A percentile compares a stretch with the other conserved stretches of the same genome.
Conservation (phyloP, 2,113 vertebrate species). For the Seriola quinqueradiata region DNA sequence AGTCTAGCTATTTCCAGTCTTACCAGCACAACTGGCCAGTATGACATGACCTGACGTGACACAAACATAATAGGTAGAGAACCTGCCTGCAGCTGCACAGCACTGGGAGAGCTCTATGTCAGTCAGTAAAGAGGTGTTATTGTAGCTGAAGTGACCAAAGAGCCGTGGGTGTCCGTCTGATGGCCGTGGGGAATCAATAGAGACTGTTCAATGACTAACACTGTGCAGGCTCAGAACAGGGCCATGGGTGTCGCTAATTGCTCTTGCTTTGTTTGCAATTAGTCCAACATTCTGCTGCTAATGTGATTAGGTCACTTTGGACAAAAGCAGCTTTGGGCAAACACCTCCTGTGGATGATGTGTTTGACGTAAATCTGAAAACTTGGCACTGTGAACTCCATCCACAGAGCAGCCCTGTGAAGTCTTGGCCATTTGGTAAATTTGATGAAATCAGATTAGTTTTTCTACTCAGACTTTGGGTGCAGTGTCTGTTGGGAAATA, state of each 20-base stretch:
- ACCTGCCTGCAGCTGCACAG: conserved; percentile 30
- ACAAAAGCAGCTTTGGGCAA: conserved; percentile 47
- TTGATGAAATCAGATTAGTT: neutral
- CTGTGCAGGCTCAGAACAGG: conserved; percentile 35
- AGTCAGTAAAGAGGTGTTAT: conserved; percentile 51
- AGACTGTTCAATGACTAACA: conserved; percentile 53
- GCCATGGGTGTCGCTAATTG: conserved; percentile 65
- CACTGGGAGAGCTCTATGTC: conserved; percentile 17
- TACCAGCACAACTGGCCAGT: conserved; percentile 14
- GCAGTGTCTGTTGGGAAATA: neutral
- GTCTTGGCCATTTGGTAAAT: conserved; percentile 11
- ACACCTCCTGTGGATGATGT: conserved; percentile 33
- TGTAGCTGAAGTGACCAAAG: conserved; percentile 48
- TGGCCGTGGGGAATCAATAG: conserved; percentile 57
- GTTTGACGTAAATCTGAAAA: conserved; percentile 44
- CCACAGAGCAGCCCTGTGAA: neutral
- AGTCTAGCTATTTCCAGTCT: neutral
- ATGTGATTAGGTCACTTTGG: conserved; percentile 63
- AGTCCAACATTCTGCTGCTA: conserved; percentile 61
- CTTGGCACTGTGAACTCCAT: conserved; percentile 5
- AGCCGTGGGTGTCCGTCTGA: conserved; percentile 69
- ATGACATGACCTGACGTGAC: conserved; percentile 57
- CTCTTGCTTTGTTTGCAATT: conserved; percentile 72
- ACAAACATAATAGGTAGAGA: conserved; percentile 51
- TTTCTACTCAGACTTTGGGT: neutral